These are phyloP conservation scores for Hemiscyllium ocellatum DNA, from an alignment of 2,113 vertebrate genomes.

Conservation along the genomic window DNA sequence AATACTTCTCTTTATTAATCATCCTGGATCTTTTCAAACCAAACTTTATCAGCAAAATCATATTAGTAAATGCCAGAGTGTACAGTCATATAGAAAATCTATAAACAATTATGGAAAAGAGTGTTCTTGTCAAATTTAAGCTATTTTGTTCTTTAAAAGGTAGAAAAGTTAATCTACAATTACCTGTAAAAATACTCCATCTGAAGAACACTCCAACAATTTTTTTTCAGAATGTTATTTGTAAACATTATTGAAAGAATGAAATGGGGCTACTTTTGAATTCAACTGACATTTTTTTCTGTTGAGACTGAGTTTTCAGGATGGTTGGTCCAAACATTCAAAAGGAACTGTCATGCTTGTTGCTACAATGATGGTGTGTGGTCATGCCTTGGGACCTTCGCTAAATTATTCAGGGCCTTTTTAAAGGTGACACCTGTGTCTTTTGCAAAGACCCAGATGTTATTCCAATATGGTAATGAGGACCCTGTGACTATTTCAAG, in stretches of 20 bases:
- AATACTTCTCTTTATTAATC: background rate
- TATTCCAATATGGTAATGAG: background rate
- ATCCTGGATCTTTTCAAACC: background rate
- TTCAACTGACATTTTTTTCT: background rate
- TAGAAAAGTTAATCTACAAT: background rate
- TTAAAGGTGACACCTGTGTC: too few species aligned
- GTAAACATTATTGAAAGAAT: background rate
- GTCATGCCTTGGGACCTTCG: background rate
- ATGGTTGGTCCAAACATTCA: background rate
- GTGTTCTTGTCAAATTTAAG: background rate
- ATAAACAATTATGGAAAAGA: background rate
- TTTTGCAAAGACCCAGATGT: background rate
- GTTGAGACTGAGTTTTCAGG: background rate
- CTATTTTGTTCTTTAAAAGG: background rate
- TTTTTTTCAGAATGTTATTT: background rate
- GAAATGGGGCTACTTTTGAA: background rate
- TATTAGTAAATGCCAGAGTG: background rate
- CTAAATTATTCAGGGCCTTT: background rate
- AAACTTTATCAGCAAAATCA: background rate
- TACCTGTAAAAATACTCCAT: background rate
- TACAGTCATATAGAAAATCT: too few species aligned
- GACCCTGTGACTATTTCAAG: background rate
- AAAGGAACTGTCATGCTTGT: background rate
- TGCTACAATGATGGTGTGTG: too few species aligned
- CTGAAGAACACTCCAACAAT: background rate